These are phyloP conservation scores for Nomada ferruginata DNA, from an alignment of 2,888 invertebrate genomes.

Conservation along the genomic window DNA sequence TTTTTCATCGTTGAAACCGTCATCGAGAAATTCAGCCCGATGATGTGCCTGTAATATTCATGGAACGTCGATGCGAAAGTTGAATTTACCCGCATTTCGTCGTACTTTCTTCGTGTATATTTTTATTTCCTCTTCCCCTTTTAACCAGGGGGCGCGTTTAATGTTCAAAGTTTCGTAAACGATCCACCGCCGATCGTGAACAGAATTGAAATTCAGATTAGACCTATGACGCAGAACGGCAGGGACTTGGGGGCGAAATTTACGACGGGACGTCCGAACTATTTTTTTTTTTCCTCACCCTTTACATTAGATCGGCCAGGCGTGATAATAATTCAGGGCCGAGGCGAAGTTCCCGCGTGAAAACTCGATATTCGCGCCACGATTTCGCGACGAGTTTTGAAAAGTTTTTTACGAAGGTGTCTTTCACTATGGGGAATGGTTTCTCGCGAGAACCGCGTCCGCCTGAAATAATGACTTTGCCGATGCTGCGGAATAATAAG, in stretches of 20 bases:
- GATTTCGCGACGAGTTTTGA: constrained; percentile 69
- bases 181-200: constrained; percentile 11
- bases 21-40: neutral
- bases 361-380: constrained; percentile 78
- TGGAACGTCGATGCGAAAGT: too few relatives aligned
- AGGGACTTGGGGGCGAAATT: constrained; percentile 27
- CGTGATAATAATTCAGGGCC: constrained; percentile 70
- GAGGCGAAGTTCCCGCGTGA: constrained; percentile 63
- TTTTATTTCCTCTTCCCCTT: neutral
- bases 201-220: constrained; percentile 53
- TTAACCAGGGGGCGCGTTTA: neutral
- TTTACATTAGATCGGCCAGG: constrained; percentile 47
- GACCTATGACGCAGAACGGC: constrained; percentile 14
- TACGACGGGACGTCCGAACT: constrained; percentile 15
- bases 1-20: neutral
- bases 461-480: constrained; percentile 73
- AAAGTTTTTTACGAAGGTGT: constrained; percentile 66
- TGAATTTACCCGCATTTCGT: neutral
- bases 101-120: neutral
- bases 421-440: constrained; percentile 41
- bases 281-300: constrained; percentile 52
- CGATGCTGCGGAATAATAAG: constrained; percentile 72
- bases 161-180: constrained; percentile 39
- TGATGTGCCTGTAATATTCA: neutral
- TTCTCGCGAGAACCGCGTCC: constrained; percentile 52